A percentile compares a stretch with the other conserved stretches of the same genome.
phyloP scores from a whole-genome alignment of 1,140 invertebrate species.

The Hyles vespertilio region DNA sequence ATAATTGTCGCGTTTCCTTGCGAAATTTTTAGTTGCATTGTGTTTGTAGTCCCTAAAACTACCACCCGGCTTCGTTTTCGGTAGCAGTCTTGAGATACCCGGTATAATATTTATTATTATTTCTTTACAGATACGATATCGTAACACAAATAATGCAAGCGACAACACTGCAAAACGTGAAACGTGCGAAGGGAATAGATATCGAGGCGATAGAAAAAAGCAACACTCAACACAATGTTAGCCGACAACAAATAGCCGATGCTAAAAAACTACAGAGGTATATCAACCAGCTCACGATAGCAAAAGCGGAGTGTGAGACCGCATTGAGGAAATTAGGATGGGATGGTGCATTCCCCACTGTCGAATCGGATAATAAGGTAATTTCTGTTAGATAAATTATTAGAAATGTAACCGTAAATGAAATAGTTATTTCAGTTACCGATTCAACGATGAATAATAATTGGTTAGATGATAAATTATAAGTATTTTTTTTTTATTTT shows the following conservation, averaged over 20 bases:
- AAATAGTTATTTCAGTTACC: no score
- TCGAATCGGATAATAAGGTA: conserved; percentile 71
- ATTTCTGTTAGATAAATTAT: conserved; percentile 3
- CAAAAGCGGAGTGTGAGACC: conserved; percentile 89
- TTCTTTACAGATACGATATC: conserved; percentile 84
- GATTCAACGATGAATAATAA: no score
- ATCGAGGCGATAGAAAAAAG: conserved; percentile 80
- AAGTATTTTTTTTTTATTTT: no score
- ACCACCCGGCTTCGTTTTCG: no score
- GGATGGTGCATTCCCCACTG: conserved; percentile 83
- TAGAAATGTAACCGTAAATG: neutral
- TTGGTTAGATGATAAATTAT: no score
- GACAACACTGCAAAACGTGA: conserved; percentile 92
- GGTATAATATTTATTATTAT: neutral
- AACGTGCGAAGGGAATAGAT: conserved; percentile 88
- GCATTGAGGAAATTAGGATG: conserved; percentile 86
- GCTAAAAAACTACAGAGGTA: conserved; percentile 84
- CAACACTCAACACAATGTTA: conserved; percentile 55
- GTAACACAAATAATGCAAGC: conserved; percentile 96
- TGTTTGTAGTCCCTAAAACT: no score
- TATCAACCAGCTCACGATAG: conserved; percentile 89
- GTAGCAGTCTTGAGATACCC: no score
- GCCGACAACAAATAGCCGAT: conserved; percentile 83
- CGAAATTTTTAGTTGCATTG: no score
- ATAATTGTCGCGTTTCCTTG: no score